Conservation (phyloP, 2,113 vertebrate genomes). For the Nyctibius bracteatus region DNA sequence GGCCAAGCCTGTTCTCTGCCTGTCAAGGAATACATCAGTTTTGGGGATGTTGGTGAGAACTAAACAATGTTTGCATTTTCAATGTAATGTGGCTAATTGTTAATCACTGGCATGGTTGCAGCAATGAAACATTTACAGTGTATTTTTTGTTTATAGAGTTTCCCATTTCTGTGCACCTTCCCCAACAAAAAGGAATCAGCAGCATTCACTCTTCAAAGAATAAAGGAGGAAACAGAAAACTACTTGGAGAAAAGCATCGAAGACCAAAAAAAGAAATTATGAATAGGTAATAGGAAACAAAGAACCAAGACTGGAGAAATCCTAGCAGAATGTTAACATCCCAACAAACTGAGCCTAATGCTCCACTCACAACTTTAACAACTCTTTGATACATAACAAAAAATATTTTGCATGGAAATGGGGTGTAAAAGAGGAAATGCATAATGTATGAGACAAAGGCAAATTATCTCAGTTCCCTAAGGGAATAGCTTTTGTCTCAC, state of each 20-base stretch:
- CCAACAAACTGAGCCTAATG: background rate
- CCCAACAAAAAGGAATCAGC: background rate
- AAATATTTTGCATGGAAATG: constrained; percentile 39
- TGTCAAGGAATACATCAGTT: background rate
- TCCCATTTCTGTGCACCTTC: background rate
- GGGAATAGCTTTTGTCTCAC: constrained; percentile 48
- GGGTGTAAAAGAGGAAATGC: background rate
- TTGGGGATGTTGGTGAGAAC: background rate
- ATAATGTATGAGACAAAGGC: constrained; percentile 50
- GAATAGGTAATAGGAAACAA: background rate
- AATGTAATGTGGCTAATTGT: background rate
- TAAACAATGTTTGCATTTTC: background rate
- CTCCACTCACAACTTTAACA: constrained; percentile 23
- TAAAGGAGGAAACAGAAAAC: background rate
- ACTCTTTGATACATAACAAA: background rate
- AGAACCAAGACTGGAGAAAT: background rate
- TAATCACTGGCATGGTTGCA: background rate
- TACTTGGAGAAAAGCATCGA: background rate
- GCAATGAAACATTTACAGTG: background rate
- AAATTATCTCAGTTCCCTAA: constrained; percentile 60
- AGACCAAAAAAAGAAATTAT: background rate
- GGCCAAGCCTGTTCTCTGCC: background rate
- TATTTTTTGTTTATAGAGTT: background rate
- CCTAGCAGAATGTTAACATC: background rate
- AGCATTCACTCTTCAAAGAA: background rate